Conservation (phyloP, 2,113 vertebrate genomes). For the Myocastor coypus region DNA sequence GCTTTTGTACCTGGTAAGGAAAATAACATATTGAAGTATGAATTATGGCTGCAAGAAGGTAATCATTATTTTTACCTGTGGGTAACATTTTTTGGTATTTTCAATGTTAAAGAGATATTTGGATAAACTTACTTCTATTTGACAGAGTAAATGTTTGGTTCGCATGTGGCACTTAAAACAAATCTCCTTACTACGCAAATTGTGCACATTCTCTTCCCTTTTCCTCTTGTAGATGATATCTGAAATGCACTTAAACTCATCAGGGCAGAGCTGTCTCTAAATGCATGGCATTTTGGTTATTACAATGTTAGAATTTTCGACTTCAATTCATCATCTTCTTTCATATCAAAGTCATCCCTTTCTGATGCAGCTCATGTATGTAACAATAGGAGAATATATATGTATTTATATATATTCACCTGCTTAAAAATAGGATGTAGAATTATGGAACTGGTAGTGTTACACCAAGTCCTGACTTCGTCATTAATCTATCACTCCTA, state of each 20-base stretch:
- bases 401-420: too few species aligned
- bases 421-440: not conserved
- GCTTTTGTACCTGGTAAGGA: not conserved
- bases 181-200: not conserved
- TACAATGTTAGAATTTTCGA: conserved; percentile 1
- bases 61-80: not conserved
- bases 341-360: conserved; percentile 34
- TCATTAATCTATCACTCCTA: conserved; percentile 2
- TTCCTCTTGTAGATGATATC: not conserved
- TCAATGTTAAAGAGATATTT: not conserved
- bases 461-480: not conserved
- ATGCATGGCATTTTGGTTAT: not conserved
- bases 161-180: conserved; percentile 38
- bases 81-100: not conserved
- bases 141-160: not conserved
- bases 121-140: conserved; percentile 45
- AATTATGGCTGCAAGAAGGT: conserved; percentile 24
- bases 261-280: not conserved
- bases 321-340: not conserved
- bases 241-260: conserved; percentile 1
- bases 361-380: not conserved
- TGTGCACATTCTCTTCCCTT: not conserved
- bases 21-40: not conserved
- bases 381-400: not conserved
- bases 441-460: not conserved